Conservation (phyloP, 92 coral and sea anemone species). For the Chrysogorgia sp. region DNA sequence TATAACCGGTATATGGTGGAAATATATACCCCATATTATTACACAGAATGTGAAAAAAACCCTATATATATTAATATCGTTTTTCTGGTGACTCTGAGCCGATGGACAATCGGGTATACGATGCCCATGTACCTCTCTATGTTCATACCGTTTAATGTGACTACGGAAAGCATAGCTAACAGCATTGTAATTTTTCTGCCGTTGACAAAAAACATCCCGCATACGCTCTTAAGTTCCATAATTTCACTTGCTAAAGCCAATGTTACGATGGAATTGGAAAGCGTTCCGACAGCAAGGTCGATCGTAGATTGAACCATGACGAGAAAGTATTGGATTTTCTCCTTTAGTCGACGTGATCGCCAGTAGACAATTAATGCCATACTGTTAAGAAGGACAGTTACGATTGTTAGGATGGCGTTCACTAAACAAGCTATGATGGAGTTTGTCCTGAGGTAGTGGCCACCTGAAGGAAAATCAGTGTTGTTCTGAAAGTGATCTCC, state of each 20-base stretch:
- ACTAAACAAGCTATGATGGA: background rate
- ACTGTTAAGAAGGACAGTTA: conserved; percentile 4
- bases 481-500: too few relatives aligned
- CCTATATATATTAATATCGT: background rate
- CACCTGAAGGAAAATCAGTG: too few relatives aligned
- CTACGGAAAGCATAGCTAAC: background rate
- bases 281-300: conserved; percentile 19
- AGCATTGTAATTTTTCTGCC: background rate
- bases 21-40: background rate
- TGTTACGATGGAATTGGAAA: background rate
- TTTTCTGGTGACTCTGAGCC: background rate
- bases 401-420: background rate
- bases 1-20: too few relatives aligned
- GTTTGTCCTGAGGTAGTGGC: too few relatives aligned
- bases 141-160: background rate
- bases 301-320: background rate
- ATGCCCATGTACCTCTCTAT: conserved; percentile 24
- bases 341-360: background rate
- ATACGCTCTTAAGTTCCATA: background rate
- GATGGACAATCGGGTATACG: conserved; percentile 8
- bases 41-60: background rate
- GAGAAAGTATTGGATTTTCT: background rate
- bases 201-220: background rate
- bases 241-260: background rate
- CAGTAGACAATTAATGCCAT: background rate